Base-by-base conservation (phyloP, 2,797 vertebrate genomes). In the Phalanger gymnotis region DNA sequence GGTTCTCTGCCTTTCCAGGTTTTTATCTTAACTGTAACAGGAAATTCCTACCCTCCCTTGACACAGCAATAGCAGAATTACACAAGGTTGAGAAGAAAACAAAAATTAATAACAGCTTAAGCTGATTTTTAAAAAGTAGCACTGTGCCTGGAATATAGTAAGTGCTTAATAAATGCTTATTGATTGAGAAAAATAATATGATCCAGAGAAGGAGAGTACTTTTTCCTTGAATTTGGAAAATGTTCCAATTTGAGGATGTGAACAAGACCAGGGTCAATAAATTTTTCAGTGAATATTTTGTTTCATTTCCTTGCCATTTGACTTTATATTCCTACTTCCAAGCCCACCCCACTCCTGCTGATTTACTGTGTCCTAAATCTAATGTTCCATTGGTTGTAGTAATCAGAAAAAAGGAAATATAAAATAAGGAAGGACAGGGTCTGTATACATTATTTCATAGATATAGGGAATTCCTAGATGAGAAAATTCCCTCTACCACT, bases 271-370 rank as follows among this genome's bases (percentile, higher is more conserved):
- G 92, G 66, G 92, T 92, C 95, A 96, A 95, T 92, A 97, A 96
- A 94, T 87, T 94, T 91, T 96, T 95, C 73, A 87, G 40, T 87
- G 22, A 87, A 51, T 87, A 51, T 87, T 51, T 87, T 51, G 73
- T 27, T 87, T 40, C 96, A 94, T 91, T 95, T 97, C 53, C 66
- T 96, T 81, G 91, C 92, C 94, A 92, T 95, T 92, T 95, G 54
- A 40, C 92, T 96, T 95, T 96, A 94, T 94, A 52, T 97, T 97
- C 96, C 73, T 34, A 94, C 96, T 96, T 93, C 53, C 93, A 94
- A 91, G 40, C 40, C 94, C 92, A 94, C 40, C 12, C 94, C 92
- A 94, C 40, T 92, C 54, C 93, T 94, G 40, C n/a, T 95, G 56
- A 94, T 4, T 40, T 87, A 51, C 40, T 34, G 3, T 87, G 22